A percentile compares a stretch with the other conserved stretches of the same genome.
phyloP scores from a whole-genome alignment of 2,113 vertebrate genomes.

The Nothobranchius kuhntae region DNA sequence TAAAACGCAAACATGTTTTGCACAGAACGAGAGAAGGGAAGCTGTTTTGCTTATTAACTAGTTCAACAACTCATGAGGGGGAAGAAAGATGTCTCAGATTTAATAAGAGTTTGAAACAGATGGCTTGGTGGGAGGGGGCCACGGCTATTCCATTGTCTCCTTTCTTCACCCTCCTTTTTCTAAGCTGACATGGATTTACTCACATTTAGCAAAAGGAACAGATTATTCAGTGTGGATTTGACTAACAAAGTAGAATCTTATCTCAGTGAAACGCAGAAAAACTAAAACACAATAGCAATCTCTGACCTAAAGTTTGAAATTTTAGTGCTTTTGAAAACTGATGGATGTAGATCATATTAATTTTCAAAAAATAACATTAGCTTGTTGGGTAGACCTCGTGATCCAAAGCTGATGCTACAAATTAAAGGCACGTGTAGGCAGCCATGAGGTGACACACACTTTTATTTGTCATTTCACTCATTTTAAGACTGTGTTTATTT shows the following conservation, averaged over 20 bases:
- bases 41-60: constrained; percentile 31
- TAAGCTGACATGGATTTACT: constrained; percentile 18
- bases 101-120: constrained; percentile 48
- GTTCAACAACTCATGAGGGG: constrained; percentile 18
- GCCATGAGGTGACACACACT: background rate
- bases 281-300: background rate
- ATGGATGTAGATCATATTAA: too few relatives aligned
- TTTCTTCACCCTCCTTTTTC: constrained; percentile 35
- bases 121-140: constrained; percentile 42
- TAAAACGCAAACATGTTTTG: background rate
- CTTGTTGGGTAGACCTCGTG: too few relatives aligned
- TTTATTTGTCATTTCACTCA: background rate
- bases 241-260: constrained; percentile 16
- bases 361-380: too few relatives aligned
- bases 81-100: constrained; percentile 9
- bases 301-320: too few relatives aligned
- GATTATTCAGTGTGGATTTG: background rate
- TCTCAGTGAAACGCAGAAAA: constrained; percentile 5
- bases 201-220: constrained; percentile 8
- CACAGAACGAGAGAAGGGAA: background rate
- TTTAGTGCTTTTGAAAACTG: too few relatives aligned
- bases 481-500: background rate
- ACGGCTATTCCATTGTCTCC: constrained; percentile 24
- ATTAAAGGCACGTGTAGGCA: too few relatives aligned
- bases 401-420: too few relatives aligned